Percentiles rank a stretch among this genome's conserved stretches.
Evolutionary conservation across 2,797 vertebrate genomes (phyloP).

Genomic region (Chromobotia macracanthus): DNA sequence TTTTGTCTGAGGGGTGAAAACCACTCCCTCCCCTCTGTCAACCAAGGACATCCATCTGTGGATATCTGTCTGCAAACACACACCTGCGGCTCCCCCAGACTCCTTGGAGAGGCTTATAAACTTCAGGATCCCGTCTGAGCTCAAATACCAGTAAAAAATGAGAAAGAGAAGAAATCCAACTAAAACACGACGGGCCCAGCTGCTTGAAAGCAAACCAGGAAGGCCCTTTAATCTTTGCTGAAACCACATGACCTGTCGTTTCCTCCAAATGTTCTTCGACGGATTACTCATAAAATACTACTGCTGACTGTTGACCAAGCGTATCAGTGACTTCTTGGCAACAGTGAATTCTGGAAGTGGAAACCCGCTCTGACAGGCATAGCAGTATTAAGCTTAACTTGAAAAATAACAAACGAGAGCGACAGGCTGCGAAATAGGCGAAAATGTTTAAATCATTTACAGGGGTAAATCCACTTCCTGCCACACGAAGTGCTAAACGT

Average conservation of each 20-base stretch:
- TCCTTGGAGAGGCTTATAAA: constrained; percentile 72
- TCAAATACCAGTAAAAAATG: constrained; percentile 88
- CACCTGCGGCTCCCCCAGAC: constrained; percentile 75
- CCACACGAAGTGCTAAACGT: not conserved
- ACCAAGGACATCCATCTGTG: constrained; percentile 80
- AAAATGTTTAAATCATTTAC: not conserved
- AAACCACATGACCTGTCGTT: constrained; percentile 82
- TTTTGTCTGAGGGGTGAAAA: constrained; percentile 72
- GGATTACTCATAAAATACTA: constrained; percentile 16
- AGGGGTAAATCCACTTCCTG: not conserved
- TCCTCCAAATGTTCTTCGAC: constrained; percentile 19
- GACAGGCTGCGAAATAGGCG: not conserved
- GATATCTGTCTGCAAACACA: constrained; percentile 83
- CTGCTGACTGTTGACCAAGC: not conserved
- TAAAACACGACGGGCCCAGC: constrained; percentile 89
- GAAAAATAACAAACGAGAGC: not conserved
- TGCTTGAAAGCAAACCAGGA: constrained; percentile 91
- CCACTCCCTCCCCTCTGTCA: constrained; percentile 82
- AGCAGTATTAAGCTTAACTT: not conserved
- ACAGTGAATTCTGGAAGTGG: constrained; percentile 22
- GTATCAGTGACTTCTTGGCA: constrained; percentile 39
- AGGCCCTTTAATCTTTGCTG: constrained; percentile 93
- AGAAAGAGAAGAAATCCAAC: constrained; percentile 81
- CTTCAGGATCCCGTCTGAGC: constrained; percentile 73
- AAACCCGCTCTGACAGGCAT: constrained; percentile 4